Base-by-base conservation (phyloP, 1,140 invertebrate genomes). In the Dendroctonus ponderosae region DNA sequence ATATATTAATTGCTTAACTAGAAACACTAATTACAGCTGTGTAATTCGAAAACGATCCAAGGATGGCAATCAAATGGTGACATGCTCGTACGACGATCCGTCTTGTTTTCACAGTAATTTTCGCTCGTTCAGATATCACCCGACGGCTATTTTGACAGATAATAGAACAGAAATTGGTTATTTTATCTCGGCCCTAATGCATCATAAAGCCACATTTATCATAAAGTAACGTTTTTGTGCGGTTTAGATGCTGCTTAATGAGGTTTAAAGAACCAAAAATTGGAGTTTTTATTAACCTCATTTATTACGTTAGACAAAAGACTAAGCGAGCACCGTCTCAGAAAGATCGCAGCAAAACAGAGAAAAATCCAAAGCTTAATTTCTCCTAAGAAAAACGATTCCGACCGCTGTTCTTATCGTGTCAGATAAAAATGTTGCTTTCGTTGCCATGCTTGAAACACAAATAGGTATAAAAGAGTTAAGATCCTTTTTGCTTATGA, bases 121-220 rank as follows among this genome's bases (percentile, higher is more conserved):
- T 70, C 71, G 64, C 66, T 67, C 66, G 60, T 65, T 54, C 51
- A 59, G 57, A 66, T 67, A 64, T 52, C 46, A 60, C 69, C 68
- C 67, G 64, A 64, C 53, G 71, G 70, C 74, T 70, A 71, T 74
- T 75, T 75, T 75, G 74, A 75, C 72, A 73, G 71, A 75, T 75
- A 75, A 75, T 75, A 75, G 74, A 75, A 75, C 74, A 75, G 74
- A 73, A 75, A 75, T 75, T 75, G 74, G 71, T 71, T 74, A 73
- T 71, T 75, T 74, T 73, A 70, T 74, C 70, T 69, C 58, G 67
- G 61, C 68, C 62, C 53, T 74, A 71, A 67, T 71, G 70, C 62
- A 63, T 69, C 58, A 72, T 70, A 72, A 72, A 64, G 43, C 51
- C 14, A 49, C 65, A 42, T 54, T 67, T 61, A 67, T 61, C 60